Evolutionary conservation across 2,888 invertebrate genomes (phyloP).

Genomic region (Pimpla rufipes): DNA sequence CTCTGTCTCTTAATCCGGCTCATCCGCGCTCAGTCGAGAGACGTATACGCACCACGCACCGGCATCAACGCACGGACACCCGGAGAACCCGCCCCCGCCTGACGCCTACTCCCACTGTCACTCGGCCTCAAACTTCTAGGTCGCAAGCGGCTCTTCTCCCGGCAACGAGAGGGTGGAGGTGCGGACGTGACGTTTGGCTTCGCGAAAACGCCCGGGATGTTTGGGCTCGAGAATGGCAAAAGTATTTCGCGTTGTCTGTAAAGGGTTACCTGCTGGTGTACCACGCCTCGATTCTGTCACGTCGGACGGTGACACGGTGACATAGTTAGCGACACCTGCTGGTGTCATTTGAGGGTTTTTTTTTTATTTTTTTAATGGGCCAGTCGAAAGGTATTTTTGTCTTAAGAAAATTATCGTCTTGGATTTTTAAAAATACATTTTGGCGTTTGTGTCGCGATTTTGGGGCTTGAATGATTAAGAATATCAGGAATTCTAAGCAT

Average conservation of each 20-base stretch:
- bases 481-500: too few species aligned
- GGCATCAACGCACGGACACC: slow-evolving; percentile 43
- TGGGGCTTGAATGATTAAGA: too few species aligned
- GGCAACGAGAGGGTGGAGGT: slow-evolving; percentile 75
- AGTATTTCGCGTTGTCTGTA: not conserved
- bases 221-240: not conserved
- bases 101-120: slow-evolving; percentile 58
- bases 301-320: slow-evolving; percentile 13
- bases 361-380: not conserved
- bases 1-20: slow-evolving; percentile 80
- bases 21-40: slow-evolving; percentile 81
- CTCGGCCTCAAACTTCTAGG: slow-evolving; percentile 69
- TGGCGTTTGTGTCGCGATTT: too few species aligned
- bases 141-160: slow-evolving; percentile 55
- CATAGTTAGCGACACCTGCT: slow-evolving; percentile 17
- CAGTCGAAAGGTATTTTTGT: not conserved
- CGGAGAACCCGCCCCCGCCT: slow-evolving; percentile 25
- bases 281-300: slow-evolving; percentile 6
- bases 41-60: slow-evolving; percentile 65
- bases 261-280: not conserved
- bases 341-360: not conserved
- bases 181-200: slow-evolving; percentile 3
- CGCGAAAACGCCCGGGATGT: not conserved
- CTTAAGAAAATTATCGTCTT: too few species aligned
- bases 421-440: too few species aligned